A percentile compares a stretch with the other conserved stretches of the same genome.
Evolutionary conservation across 37 sponge, comb jelly and placozoan species (phyloP).

Genomic region (Oopsacas minuta): DNA sequence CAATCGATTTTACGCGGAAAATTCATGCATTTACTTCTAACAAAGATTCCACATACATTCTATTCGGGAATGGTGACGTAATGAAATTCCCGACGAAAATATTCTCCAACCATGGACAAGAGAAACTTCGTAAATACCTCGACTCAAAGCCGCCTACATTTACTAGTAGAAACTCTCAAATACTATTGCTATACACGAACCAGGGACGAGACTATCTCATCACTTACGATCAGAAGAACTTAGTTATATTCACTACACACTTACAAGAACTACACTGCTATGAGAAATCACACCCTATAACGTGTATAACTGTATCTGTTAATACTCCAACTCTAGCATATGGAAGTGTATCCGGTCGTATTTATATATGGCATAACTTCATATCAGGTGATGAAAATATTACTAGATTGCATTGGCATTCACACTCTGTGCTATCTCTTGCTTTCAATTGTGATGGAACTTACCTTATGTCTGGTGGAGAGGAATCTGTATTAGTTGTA

Average conservation of each 20-base stretch:
- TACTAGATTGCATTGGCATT: constrained; percentile 73
- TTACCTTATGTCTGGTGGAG: constrained; percentile 77
- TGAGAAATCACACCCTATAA: neutral
- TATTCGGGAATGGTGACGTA: neutral
- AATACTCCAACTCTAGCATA: neutral
- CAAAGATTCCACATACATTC: neutral
- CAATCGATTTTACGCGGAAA: neutral
- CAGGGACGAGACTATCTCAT: neutral
- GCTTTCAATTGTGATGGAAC: constrained; percentile 63
- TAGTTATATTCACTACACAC: neutral
- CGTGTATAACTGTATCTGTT: neutral
- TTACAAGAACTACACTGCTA: neutral
- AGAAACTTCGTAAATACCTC: neutral
- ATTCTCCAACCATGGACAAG: constrained; percentile 14
- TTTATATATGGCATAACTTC: neutral
- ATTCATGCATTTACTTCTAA: neutral
- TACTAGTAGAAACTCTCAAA: neutral
- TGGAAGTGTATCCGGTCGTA: neutral
- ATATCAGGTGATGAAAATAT: neutral
- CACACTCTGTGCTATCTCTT: constrained; percentile 55
- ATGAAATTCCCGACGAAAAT: neutral
- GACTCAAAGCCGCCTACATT: neutral
- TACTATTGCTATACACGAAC: neutral
- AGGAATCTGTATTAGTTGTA: constrained; percentile 72
- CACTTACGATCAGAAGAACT: neutral